phyloP scores from a whole-genome alignment of 2,797 vertebrate genomes.

The Graptemys geographica region DNA sequence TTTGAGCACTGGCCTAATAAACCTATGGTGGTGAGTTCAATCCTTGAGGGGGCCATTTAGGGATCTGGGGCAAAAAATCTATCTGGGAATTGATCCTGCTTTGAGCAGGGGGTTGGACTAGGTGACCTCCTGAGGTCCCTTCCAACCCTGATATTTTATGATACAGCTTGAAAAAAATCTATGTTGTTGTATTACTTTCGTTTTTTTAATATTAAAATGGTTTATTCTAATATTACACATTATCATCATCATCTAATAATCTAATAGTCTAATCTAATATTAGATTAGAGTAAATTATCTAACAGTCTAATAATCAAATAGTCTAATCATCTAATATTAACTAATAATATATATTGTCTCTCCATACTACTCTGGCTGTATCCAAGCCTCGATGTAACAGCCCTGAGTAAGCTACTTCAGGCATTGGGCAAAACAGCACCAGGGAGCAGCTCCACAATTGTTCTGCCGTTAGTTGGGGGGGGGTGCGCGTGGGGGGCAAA shows the following conservation, averaged over 20 bases:
- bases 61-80: too few relatives aligned
- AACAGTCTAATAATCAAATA: neutral
- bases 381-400: fast-evolving
- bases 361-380: neutral
- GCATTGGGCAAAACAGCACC: neutral
- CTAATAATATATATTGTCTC: neutral
- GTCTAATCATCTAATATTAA: neutral
- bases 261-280: neutral
- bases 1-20: too few relatives aligned
- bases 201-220: neutral
- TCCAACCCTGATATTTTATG: too few relatives aligned
- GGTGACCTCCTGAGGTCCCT: too few relatives aligned
- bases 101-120: too few relatives aligned
- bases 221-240: too few relatives aligned
- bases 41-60: too few relatives aligned
- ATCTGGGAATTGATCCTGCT: too few relatives aligned
- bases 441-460: neutral
- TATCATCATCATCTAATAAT: neutral
- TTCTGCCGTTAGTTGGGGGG: neutral
- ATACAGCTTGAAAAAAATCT: neutral
- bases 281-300: neutral
- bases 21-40: too few relatives aligned
- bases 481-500: fast-evolving
- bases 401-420: neutral
- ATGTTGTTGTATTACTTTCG: neutral